A percentile compares a stretch with the other conserved stretches of the same genome.
phyloP scores from a whole-genome alignment of 2,888 invertebrate genomes.

The Drosophila heteroneura region DNA sequence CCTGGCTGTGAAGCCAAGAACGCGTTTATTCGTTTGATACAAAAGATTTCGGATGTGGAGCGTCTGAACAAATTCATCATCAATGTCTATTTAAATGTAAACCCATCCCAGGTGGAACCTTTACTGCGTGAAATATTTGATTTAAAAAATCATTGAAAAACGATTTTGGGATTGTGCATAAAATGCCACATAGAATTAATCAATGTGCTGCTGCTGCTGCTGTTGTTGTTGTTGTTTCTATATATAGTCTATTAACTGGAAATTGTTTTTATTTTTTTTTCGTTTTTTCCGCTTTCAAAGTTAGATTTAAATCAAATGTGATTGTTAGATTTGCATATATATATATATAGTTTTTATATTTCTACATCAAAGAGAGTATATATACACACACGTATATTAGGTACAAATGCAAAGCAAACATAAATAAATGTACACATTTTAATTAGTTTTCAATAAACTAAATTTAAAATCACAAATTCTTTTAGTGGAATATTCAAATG shows the following conservation, averaged over 20 bases:
- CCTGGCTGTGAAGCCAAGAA: constrained; percentile 95
- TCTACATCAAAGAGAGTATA: constrained; percentile 74
- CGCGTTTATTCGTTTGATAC: constrained; percentile 94
- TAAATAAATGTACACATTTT: constrained; percentile 65
- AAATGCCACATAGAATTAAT: constrained; percentile 57
- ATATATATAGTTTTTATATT: constrained; percentile 75
- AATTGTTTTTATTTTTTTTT: constrained; percentile 41
- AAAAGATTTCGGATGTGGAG: constrained; percentile 95
- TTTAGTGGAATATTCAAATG: not conserved
- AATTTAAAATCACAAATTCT: constrained; percentile 26
- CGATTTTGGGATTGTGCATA: constrained; percentile 52
- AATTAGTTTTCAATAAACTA: constrained; percentile 75
- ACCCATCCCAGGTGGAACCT: constrained; percentile 96
- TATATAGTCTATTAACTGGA: constrained; percentile 53
- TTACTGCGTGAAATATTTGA: constrained; percentile 98
- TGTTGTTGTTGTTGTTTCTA: constrained; percentile 69
- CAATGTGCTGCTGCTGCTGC: constrained; percentile 53
- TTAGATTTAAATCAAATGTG: constrained; percentile 76
- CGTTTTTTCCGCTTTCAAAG: constrained; percentile 70
- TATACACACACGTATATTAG: constrained; percentile 56
- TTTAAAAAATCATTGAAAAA: constrained; percentile 88
- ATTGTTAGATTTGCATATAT: constrained; percentile 77
- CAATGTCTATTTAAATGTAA: constrained; percentile 95
- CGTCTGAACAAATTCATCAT: constrained; percentile 96
- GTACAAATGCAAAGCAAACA: constrained; percentile 77